A percentile compares a stretch with the other conserved stretches of the same genome.
phyloP scores from a whole-genome alignment of 1,140 invertebrate genomes.

The Drosophila baimaii region DNA sequence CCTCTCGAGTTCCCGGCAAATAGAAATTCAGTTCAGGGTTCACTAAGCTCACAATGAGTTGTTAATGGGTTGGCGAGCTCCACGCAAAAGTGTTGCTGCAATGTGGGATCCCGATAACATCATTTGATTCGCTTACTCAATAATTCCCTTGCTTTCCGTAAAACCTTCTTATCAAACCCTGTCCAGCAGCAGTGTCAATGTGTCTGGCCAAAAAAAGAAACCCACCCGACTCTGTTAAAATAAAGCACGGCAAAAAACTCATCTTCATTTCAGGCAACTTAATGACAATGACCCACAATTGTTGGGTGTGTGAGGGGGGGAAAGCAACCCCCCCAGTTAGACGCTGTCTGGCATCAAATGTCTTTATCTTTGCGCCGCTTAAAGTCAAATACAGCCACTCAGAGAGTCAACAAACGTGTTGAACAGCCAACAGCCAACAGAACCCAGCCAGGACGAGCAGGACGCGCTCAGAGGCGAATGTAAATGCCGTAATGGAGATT shows the following conservation, averaged over 20 bases:
- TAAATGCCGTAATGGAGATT: conserved; percentile 81
- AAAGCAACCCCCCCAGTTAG: conserved; percentile 6
- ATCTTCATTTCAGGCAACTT: conserved; percentile 72
- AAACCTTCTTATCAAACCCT: conserved; percentile 38
- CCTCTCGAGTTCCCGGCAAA: conserved; percentile 25
- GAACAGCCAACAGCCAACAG: conserved; percentile 53
- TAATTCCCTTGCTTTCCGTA: conserved; percentile 12
- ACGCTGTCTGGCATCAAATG: conserved; percentile 73
- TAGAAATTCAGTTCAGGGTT: conserved; percentile 56
- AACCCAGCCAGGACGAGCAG: conserved; percentile 32
- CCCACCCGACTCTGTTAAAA: conserved; percentile 4
- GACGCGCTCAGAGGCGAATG: conserved; percentile 53
- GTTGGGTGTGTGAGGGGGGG: conserved; percentile 27
- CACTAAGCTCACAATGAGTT: conserved; percentile 50
- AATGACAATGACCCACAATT: conserved; percentile 81
- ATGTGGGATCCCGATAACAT: conserved; percentile 28
- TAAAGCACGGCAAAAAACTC: conserved; percentile 58
- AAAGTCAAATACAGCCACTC: conserved; percentile 81
- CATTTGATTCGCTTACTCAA: conserved; percentile 25
- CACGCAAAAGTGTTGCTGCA: conserved; percentile 13
- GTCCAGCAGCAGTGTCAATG: conserved; percentile 30
- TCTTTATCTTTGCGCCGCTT: conserved; percentile 80
- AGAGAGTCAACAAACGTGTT: conserved; percentile 67
- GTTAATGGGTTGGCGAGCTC: conserved; percentile 24
- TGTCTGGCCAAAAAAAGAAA: conserved; percentile 24